Evolutionary conservation across 2,113 vertebrate species (phyloP).

Genomic region (Cheirogaleus medius): DNA sequence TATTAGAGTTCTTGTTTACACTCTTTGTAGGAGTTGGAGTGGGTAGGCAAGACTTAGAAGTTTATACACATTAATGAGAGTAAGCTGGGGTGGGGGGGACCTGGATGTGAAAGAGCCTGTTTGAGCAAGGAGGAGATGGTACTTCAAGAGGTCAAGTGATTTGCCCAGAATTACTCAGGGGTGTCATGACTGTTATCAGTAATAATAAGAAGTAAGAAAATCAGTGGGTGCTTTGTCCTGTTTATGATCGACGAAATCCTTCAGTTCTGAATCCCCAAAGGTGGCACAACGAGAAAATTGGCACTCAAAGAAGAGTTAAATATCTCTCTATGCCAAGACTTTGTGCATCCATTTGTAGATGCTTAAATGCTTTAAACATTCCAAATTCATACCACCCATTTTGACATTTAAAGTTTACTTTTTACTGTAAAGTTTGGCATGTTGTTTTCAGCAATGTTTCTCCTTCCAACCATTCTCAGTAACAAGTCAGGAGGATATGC

Average conservation of each 20-base stretch:
- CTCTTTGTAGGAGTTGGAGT: not conserved
- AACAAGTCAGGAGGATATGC: conserved; percentile 90
- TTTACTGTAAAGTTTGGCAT: conserved; percentile 75
- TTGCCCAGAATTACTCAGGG: not conserved
- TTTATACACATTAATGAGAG: not conserved
- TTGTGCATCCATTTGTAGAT: not conserved
- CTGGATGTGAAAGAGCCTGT: not conserved
- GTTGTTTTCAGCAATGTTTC: conserved; percentile 78
- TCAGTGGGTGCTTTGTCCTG: too few relatives aligned
- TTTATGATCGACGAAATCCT: fast-evolving
- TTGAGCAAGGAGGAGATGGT: not conserved
- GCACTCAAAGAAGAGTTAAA: fast-evolving
- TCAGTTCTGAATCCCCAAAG: not conserved
- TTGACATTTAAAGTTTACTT: conserved; percentile 68
- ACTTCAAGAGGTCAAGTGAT: not conserved
- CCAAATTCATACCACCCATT: not conserved
- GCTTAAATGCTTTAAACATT: not conserved
- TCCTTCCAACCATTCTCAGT: conserved; percentile 84
- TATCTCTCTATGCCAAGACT: not conserved
- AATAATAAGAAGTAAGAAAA: not conserved
- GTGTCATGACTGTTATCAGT: not conserved
- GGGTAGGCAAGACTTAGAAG: not conserved
- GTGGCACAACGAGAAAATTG: not conserved
- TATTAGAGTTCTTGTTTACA: not conserved
- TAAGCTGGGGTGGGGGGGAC: not conserved